Evolutionary conservation across 2,113 vertebrate species (phyloP).

Genomic region (Scomber japonicus): DNA sequence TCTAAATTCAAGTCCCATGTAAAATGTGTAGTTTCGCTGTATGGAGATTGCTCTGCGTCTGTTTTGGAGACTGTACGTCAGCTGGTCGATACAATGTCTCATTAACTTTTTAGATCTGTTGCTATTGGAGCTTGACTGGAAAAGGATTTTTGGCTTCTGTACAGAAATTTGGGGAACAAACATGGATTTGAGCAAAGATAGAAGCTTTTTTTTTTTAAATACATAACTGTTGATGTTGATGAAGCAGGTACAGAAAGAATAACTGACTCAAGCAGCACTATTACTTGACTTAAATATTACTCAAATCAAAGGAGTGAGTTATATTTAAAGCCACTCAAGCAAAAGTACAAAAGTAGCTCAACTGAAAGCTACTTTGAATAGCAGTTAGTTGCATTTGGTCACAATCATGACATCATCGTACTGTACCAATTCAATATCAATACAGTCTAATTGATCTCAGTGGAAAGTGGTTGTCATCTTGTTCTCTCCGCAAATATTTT

Average conservation of each 20-base stretch:
- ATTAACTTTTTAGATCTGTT: conserved; percentile 56
- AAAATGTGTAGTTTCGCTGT: conserved; percentile 27
- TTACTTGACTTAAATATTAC: not conserved
- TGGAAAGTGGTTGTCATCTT: not conserved
- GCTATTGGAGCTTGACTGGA: conserved; percentile 9
- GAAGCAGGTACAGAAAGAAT: not conserved
- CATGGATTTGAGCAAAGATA: not conserved
- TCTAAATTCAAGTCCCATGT: too few species aligned
- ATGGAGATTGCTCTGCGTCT: not conserved
- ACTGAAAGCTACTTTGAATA: not conserved
- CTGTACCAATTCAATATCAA: not conserved
- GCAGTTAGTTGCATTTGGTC: not conserved
- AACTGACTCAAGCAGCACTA: not conserved
- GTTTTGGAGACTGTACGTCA: conserved; percentile 20
- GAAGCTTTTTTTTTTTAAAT: not conserved
- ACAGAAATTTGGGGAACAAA: not conserved
- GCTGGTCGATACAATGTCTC: conserved; percentile 43
- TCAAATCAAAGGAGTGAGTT: not conserved
- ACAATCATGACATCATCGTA: not conserved
- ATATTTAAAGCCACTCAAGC: not conserved
- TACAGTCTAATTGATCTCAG: not conserved
- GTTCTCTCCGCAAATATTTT: not conserved
- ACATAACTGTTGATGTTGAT: not conserved
- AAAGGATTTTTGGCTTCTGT: conserved; percentile 8
- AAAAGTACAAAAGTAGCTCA: not conserved